phyloP scores from a whole-genome alignment of 2,888 invertebrate genomes.

The Epiblema foenella region DNA sequence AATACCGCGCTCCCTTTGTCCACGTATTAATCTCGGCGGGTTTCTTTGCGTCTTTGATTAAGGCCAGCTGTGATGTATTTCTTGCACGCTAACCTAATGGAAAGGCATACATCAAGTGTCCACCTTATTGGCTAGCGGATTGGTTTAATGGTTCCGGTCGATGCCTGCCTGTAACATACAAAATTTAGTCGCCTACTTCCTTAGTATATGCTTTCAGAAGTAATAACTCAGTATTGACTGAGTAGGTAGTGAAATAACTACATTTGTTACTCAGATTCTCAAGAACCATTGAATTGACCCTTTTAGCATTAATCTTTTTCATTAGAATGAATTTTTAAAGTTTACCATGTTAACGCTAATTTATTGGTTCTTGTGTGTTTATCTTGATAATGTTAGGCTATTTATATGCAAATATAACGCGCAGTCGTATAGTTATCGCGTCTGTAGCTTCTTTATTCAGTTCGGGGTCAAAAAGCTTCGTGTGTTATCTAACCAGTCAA shows the following conservation, averaged over 20 bases:
- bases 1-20: slow-evolving; percentile 68
- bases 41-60: slow-evolving; percentile 81
- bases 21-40: slow-evolving; percentile 78
- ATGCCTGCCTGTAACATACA: slow-evolving; percentile 63
- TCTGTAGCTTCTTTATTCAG: slow-evolving; percentile 54
- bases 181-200: slow-evolving; percentile 66
- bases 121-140: slow-evolving; percentile 80
- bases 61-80: slow-evolving; percentile 80
- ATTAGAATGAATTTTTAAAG: slow-evolving; percentile 27
- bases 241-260: too few species aligned
- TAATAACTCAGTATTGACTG: too few species aligned
- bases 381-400: slow-evolving; percentile 58
- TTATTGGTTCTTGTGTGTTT: slow-evolving; percentile 57
- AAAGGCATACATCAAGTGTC: slow-evolving; percentile 83
- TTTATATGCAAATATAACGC: slow-evolving; percentile 64
- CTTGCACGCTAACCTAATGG: slow-evolving; percentile 81
- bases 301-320: slow-evolving; percentile 21
- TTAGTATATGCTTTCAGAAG: slow-evolving; percentile 26
- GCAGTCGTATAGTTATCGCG: slow-evolving; percentile 54
- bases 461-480: slow-evolving; percentile 47
- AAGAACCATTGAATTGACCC: slow-evolving; percentile 1
- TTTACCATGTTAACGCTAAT: slow-evolving; percentile 46
- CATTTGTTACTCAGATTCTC: too few species aligned
- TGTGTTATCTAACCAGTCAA: slow-evolving; percentile 42
- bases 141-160: slow-evolving; percentile 77